A percentile compares a stretch with the other conserved stretches of the same genome.
These are phyloP conservation scores for Rhyacichthys aspro DNA, from an alignment of 2,797 vertebrate genomes.

Conservation along the genomic window DNA sequence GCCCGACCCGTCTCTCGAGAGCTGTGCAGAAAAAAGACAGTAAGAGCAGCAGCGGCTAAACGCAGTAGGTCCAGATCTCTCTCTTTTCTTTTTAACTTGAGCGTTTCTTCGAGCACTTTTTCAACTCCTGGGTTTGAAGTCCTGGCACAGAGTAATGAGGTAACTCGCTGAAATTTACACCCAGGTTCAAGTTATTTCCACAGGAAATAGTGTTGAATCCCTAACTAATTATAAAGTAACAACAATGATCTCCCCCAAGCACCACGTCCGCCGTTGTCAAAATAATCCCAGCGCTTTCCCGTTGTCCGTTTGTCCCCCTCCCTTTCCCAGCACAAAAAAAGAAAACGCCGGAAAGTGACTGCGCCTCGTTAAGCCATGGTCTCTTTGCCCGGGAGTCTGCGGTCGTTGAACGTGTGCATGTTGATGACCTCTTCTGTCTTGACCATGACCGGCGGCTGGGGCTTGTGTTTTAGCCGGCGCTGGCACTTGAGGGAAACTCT, in stretches of 20 bases:
- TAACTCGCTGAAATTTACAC: conserved; percentile 94
- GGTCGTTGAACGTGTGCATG: conserved; percentile 99
- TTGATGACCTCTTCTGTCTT: conserved; percentile 99
- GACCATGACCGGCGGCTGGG: conserved; percentile 93
- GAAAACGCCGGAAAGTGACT: conserved; percentile 53
- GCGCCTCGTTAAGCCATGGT: conserved; percentile 91
- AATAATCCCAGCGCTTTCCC: conserved; percentile 39
- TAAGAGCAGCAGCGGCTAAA: conserved; percentile 44
- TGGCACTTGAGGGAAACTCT: conserved; percentile 98
- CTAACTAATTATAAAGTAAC: conserved; percentile 88
- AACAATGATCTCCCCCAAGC: conserved; percentile 53
- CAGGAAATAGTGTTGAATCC: conserved; percentile 94
- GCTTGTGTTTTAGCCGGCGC: conserved; percentile 97
- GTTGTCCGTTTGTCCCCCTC: conserved; percentile 38
- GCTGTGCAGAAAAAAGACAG: conserved; percentile 46
- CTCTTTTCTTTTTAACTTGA: conserved; percentile 37
- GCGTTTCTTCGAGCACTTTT: conserved; percentile 16
- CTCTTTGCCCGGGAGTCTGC: conserved; percentile 99
- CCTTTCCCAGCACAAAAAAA: conserved; percentile 46
- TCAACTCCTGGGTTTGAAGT: conserved; percentile 53
- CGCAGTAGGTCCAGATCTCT: conserved; percentile 37
- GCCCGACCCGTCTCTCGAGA: conserved; percentile 46
- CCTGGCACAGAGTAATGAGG: conserved; percentile 86
- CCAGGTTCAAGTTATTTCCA: conserved; percentile 98
- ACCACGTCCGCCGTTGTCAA: conserved; percentile 35